Percentiles rank a stretch among this genome's conserved stretches.
Conservation (phyloP, 2,113 vertebrate species). For the Ciconia stormi region DNA sequence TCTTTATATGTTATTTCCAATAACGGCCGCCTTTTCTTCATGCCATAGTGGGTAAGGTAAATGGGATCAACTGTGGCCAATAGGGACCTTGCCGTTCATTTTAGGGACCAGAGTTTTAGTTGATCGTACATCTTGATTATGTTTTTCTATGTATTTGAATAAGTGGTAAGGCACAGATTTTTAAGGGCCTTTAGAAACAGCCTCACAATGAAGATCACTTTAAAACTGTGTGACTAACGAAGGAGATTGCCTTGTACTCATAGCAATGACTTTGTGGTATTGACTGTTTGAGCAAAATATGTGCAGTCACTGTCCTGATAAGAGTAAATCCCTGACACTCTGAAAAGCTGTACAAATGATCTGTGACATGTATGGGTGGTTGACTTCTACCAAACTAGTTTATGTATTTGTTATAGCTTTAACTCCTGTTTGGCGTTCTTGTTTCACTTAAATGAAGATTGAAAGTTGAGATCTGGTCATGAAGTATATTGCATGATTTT, state of each 20-base stretch:
- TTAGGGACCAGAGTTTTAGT: not conserved
- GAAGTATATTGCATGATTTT: not conserved
- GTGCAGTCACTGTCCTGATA: accelerated
- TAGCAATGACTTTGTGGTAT: not conserved
- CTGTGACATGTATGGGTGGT: not conserved
- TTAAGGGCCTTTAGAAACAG: not conserved
- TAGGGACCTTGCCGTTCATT: not conserved
- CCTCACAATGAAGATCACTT: not conserved
- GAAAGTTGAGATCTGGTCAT: not conserved
- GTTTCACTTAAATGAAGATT: not conserved
- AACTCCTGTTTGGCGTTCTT: not conserved
- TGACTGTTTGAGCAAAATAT: not conserved
- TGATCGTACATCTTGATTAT: not conserved
- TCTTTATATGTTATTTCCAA: not conserved
- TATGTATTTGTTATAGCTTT: not conserved
- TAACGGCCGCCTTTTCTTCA: not conserved
- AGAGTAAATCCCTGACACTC: not conserved
- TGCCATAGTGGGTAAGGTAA: not conserved
- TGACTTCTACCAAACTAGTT: not conserved
- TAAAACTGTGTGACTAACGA: not conserved
- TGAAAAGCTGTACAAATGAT: not conserved
- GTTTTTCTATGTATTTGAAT: not conserved
- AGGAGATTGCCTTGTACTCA: not conserved
- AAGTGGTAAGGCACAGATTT: not conserved
- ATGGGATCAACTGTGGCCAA: not conserved